phyloP scores from a whole-genome alignment of 2,113 vertebrate genomes.

The Carassius gibelio region DNA sequence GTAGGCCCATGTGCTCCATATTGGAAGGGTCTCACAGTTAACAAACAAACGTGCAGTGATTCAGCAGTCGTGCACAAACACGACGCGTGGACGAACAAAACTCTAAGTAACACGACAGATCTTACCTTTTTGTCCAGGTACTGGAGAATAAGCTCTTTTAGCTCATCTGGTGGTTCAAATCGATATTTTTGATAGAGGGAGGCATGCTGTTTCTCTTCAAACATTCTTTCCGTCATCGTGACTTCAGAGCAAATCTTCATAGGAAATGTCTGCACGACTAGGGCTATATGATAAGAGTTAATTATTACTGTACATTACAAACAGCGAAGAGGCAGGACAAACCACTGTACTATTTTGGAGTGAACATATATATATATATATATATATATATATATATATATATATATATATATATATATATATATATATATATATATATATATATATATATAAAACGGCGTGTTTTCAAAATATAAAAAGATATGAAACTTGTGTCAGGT shows the following conservation, averaged over 20 bases:
- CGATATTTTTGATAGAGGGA: slow-evolving; percentile 80
- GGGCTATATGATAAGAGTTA: background rate
- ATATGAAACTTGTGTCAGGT: too few species aligned
- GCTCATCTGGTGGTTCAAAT: slow-evolving; percentile 68
- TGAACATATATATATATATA: too few species aligned
- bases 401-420: too few species aligned
- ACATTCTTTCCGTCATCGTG: slow-evolving; percentile 75
- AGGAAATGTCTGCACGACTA: background rate
- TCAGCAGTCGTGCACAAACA: background rate
- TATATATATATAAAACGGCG: too few species aligned
- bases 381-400: too few species aligned
- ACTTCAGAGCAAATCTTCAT: background rate
- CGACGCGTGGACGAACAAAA: background rate
- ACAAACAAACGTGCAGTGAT: background rate
- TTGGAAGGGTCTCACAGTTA: background rate
- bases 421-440: too few species aligned
- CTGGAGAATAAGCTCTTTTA: slow-evolving; percentile 71
- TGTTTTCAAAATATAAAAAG: too few species aligned
- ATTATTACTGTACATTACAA: background rate
- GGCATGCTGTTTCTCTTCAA: slow-evolving; percentile 77
- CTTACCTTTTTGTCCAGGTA: slow-evolving; percentile 79
- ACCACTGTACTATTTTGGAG: background rate
- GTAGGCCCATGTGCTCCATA: background rate
- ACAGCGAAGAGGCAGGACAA: background rate
- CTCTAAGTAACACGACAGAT: background rate